Conservation (phyloP, 1,140 invertebrate species). For the Dryas iulia region DNA sequence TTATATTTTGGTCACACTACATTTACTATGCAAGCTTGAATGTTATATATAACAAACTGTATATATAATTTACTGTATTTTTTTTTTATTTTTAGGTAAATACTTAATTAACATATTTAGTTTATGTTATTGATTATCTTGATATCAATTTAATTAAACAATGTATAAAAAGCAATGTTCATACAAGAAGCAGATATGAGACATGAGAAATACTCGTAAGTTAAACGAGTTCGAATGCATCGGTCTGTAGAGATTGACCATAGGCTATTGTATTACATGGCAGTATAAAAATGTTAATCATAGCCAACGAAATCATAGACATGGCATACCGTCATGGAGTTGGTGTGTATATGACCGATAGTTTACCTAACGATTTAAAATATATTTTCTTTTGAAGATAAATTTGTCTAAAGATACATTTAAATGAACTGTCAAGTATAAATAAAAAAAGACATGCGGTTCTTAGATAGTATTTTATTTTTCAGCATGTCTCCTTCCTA, state of each 20-base stretch:
- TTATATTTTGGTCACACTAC: too few relatives aligned
- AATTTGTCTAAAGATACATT: conserved; percentile 5
- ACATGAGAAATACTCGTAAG: conserved; percentile 16
- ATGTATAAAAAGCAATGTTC: neutral
- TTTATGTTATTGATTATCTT: neutral
- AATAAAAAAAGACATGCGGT: too few relatives aligned
- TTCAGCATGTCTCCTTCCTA: too few relatives aligned
- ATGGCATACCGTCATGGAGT: neutral
- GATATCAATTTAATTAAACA: neutral
- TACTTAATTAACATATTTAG: neutral
- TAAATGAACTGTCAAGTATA: too few relatives aligned
- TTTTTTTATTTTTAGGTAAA: neutral
- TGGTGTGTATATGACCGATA: neutral
- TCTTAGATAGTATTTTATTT: too few relatives aligned
- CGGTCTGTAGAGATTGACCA: conserved; percentile 58
- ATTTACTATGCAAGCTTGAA: too few relatives aligned
- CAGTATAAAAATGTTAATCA: conserved; percentile 27
- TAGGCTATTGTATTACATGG: conserved; percentile 55
- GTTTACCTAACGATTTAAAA: too few relatives aligned
- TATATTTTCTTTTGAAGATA: too few relatives aligned
- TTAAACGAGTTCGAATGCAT: conserved; percentile 46
- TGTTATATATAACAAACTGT: too few relatives aligned
- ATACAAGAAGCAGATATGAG: neutral
- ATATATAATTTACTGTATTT: neutral
- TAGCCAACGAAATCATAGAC: conserved; percentile 12